Evolutionary conservation across 2,888 invertebrate species (phyloP), one percentile per base, ranked within the genome.

Genomic region (Polydrusus pterygomalis): DNA sequence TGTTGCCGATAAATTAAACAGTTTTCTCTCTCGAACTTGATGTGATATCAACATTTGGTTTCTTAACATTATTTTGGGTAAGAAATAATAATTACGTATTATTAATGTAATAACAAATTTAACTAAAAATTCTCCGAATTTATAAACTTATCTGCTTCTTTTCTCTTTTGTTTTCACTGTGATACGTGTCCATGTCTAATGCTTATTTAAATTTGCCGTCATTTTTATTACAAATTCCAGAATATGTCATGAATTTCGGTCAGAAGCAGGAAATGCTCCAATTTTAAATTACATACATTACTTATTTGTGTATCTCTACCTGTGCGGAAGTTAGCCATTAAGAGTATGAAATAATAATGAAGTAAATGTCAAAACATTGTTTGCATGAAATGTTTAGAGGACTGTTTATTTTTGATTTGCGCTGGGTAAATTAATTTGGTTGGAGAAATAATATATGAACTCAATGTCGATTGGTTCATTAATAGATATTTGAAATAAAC

Each of bases 281-380:
- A 20, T 9, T 11, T n/a, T 25, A n/a, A 30, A 54, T 30, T 30
- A 17, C 25, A 54, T 47, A 30, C n/a, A 56, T 30, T 34, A 56
- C 15, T 56, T 56, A 56, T 34, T 56, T 56, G 30, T 34, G 34
- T 9, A 56, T 8, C 34, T 7, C 15, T 56, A 8, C 34, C 56
- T 9, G 15, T 0, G 13, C 56, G 56, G 34, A 56, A 34, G 56
- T 56, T 30, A 8, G 7, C 34, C 56, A 56, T 56, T 56, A 56
- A 34, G 25, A 56, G 56, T 34, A 56, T 56, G 9, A 30, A 56
- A 56, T 56, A 34, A 34, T 56, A 34, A 56, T 56, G 56, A 56
- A 11, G n/a, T 9, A 56, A 15, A 15, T 56, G 34, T 56, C 9
- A 15, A 56, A 15, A 34, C 15, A 34, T 56, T 54, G 25, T 54